Conservation (phyloP, 2,888 invertebrate genomes). For the Caenorhabditis sp. region DNA sequence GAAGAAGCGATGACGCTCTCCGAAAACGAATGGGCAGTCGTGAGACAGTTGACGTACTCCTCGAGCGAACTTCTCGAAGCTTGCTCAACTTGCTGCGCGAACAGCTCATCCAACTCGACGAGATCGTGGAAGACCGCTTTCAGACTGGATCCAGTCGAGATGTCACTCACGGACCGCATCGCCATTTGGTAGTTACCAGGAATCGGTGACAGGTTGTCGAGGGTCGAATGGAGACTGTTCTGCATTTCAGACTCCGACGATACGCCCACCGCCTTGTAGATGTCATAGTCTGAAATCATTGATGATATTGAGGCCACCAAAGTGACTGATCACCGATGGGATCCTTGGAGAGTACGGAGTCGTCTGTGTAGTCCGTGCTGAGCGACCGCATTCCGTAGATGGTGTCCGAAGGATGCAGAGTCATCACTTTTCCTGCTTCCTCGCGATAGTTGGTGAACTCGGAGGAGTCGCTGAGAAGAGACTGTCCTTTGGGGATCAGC, state of each 20-base stretch:
- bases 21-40: constrained; percentile 39
- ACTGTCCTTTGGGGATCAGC: not conserved
- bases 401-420: constrained; percentile 47
- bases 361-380: constrained; percentile 20
- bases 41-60: constrained; percentile 31
- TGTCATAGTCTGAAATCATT: constrained; percentile 7
- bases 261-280: constrained; percentile 24
- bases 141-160: constrained; percentile 35
- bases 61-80: constrained; percentile 8
- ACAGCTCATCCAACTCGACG: constrained; percentile 44
- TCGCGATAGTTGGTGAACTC: constrained; percentile 1
- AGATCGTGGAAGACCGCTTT: constrained; percentile 47
- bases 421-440: constrained; percentile 23
- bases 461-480: constrained; percentile 40
- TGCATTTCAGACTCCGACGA: constrained; percentile 12
- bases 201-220: constrained; percentile 39
- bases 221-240: constrained; percentile 34
- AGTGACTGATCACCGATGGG: constrained; percentile 28
- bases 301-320: too few species aligned
- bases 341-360: constrained; percentile 30
- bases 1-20: too few species aligned
- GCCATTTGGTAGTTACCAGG: constrained; percentile 13
- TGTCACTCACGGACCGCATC: not conserved
- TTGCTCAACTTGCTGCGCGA: constrained; percentile 35
- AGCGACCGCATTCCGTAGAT: constrained; percentile 33